Base-by-base conservation (phyloP, 2,888 invertebrate genomes). In the Junonia oenone region DNA sequence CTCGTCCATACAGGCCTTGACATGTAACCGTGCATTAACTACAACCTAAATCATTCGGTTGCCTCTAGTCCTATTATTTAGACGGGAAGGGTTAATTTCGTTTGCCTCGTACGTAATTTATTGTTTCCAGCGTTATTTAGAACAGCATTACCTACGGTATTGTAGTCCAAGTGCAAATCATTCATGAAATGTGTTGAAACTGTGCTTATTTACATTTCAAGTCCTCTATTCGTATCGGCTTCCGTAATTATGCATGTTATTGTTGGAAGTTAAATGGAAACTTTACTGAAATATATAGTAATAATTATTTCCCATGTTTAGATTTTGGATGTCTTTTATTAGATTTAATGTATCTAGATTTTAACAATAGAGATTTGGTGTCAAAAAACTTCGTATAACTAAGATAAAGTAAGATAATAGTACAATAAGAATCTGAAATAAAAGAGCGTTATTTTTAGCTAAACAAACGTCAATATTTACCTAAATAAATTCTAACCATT, bases 161-260 rank as follows among this genome's bases (percentile, higher is more conserved):
- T 75, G 72, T 75, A 72, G 72, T 68, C 64, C 76, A 72, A 75
- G 73, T 77, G 82, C 81, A 81, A 82, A 82, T 81, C 81, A 79
- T 79, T 77, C 76, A 76, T 75, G 79, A 75, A 76, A 74, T 73
- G 71, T 76, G 72, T 75, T 72, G 72, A 69, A 67, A 55, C 45
- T 46, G 29, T 35, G 49, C 53, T 57, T 57, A 63, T 63, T 62
- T 62, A 46, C 45, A 51, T 47, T 29, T 22, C 26, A 48, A 38
- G 26, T 38, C 46, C 31, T 14, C 40, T 13, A 37, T 43, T 26
- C 26, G 40, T 48, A 13, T 19, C 0, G 9, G 31, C 47, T 48
- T 54, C 40, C 46, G 37, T 52, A 46, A 46, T 52, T 46, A 52
- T 45, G 31, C 31, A 6, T 29, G 26, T 31, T 22, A 17, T 19